A percentile compares a stretch with the other conserved stretches of the same genome.
phyloP scores from a whole-genome alignment of 1,140 invertebrate species.

The Ylistrum balloti region DNA sequence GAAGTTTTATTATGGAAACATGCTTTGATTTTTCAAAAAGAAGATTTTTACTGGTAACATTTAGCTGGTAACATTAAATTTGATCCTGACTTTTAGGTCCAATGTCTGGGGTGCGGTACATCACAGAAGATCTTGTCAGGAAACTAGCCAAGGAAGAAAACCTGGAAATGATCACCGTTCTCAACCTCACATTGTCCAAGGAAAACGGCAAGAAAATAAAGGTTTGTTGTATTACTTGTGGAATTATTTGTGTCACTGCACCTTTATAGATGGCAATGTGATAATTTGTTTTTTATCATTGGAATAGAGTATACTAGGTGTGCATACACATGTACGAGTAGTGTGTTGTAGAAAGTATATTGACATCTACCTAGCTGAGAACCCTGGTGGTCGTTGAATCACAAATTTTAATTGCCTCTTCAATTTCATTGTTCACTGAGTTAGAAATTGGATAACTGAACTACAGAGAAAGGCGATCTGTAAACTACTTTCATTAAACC shows the following conservation, averaged over 20 bases:
- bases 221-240: constrained; percentile 59
- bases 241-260: too few relatives aligned
- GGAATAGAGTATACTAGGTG: too few relatives aligned
- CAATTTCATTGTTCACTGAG: not conserved
- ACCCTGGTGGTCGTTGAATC: not conserved
- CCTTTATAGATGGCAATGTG: too few relatives aligned
- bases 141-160: constrained; percentile 79
- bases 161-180: constrained; percentile 75
- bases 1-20: too few relatives aligned
- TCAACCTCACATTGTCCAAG: constrained; percentile 79
- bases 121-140: constrained; percentile 80
- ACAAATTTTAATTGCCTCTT: not conserved
- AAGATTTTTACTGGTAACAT: too few relatives aligned
- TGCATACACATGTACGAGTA: too few relatives aligned
- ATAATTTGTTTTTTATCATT: too few relatives aligned
- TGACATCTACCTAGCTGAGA: too few relatives aligned
- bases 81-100: constrained; percentile 40
- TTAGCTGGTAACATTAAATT: too few relatives aligned
- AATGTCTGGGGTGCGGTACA: constrained; percentile 78
- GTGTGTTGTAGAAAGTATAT: too few relatives aligned
- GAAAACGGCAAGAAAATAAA: constrained; percentile 81
- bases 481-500: not conserved
- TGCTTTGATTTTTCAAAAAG: too few relatives aligned
- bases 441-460: not conserved
- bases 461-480: not conserved